phyloP scores from a whole-genome alignment of 2,797 vertebrate species.

The Sebastes trivittatus region DNA sequence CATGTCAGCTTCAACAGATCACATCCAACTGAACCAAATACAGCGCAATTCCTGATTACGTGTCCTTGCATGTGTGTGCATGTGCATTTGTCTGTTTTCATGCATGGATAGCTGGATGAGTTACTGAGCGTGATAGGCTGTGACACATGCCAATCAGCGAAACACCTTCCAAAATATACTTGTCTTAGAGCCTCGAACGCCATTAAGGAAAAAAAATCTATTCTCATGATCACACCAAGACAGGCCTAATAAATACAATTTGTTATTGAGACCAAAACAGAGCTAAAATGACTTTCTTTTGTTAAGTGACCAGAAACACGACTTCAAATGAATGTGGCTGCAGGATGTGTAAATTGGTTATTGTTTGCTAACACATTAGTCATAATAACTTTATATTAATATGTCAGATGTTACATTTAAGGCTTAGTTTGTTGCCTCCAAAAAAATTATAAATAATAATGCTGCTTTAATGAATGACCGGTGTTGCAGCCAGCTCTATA shows the following conservation, averaged over 20 bases:
- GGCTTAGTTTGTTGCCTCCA: not conserved
- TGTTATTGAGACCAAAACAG: not conserved
- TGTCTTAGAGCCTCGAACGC: not conserved
- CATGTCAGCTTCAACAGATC: slow-evolving; percentile 8
- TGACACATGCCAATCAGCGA: not conserved
- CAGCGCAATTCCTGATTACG: slow-evolving; percentile 59
- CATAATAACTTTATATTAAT: not conserved
- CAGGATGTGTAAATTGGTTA: not conserved
- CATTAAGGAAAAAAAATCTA: not conserved
- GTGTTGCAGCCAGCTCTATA: not conserved
- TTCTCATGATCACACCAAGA: not conserved
- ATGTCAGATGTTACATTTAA: not conserved
- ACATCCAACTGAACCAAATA: slow-evolving; percentile 12
- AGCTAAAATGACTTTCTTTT: not conserved
- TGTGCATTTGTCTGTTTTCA: slow-evolving; percentile 14
- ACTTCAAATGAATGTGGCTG: not conserved
- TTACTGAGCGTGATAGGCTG: not conserved
- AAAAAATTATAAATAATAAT: not conserved
- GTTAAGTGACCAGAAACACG: not conserved
- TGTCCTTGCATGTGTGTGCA: not conserved
- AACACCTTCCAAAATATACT: not conserved
- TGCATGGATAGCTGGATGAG: not conserved
- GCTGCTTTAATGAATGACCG: not conserved
- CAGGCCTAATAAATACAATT: not conserved
- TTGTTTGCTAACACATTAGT: not conserved